Conservation (phyloP, 2,797 vertebrate species). For the Threskiornis aethiopicus region DNA sequence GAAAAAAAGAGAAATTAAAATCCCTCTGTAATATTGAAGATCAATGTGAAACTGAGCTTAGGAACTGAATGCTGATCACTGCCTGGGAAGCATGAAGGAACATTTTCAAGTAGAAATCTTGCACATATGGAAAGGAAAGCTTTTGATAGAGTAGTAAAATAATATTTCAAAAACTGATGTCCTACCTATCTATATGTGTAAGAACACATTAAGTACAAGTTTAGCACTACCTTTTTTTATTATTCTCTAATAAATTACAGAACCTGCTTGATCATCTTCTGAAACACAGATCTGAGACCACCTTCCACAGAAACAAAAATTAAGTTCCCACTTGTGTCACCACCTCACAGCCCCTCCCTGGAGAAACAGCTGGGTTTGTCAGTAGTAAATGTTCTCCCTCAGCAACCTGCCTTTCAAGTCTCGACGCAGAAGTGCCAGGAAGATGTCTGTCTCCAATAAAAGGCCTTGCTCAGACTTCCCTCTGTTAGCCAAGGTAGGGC, state of each 20-base stretch:
- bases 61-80: not conserved
- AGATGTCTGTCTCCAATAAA: not conserved
- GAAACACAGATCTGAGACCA: accelerated
- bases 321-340: not conserved
- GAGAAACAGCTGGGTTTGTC: not conserved
- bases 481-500: accelerated
- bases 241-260: not conserved
- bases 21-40: not conserved
- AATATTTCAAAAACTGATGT: not conserved
- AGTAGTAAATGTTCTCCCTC: not conserved
- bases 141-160: conserved; percentile 20
- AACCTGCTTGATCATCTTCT: not conserved
- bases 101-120: conserved; percentile 8
- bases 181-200: conserved; percentile 37
- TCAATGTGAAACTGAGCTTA: not conserved
- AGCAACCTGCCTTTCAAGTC: not conserved
- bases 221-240: not conserved
- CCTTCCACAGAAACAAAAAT: not conserved
- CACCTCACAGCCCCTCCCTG: not conserved
- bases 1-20: not conserved
- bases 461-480: not conserved
- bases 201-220: not conserved
- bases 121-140: conserved; percentile 25
- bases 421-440: accelerated
- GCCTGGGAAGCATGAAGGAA: not conserved